Evolutionary conservation across 2,113 vertebrate species (phyloP), one percentile per base, ranked within the genome.

Genomic region (Ginglymostoma cirratum): DNA sequence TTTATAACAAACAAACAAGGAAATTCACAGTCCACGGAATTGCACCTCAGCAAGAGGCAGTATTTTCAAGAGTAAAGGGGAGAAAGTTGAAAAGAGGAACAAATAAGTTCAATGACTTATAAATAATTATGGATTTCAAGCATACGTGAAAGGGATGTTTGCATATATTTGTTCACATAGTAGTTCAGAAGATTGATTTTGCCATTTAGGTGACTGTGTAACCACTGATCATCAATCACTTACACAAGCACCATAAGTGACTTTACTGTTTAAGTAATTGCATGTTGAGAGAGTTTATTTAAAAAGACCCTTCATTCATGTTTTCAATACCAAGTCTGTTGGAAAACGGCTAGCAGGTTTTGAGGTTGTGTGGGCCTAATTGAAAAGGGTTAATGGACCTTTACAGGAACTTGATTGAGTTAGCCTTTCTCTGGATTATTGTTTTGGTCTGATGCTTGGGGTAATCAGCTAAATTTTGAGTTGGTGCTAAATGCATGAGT

Each of bases 381-480:
- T 76, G 87, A 55, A 95, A 95, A 72, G 42, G 45, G 21, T 69
- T 72, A 72, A 95, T 95, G 69, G 52, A 72, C 24, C 45, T 95
- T 72, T 69, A 76, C 24, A 0, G 69, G 48, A 52, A 72, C 23
- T 48, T 72, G 48, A 95, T 95, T 95, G 45, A 95, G 66, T 95
- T 70, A 34, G 52, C 94, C 42, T 52, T 48, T 72, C 70, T 17
- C 69, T 72, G 94, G 67, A 52, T 95, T 52, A 34, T 94, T 70
- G 92, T 69, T 94, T 94, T 94, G 24, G 23, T 70, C 94, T 76
- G 38, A 76, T 48, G 45, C 14, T 52, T 48, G 14, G 94, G 24
- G 45, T 30, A 34, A 95, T 95, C 45, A 95, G 42, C 94, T 95
- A 72, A 52, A 95, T 95, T 95, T 48, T 76, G 94, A 72, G 72